Evolutionary conservation across 2,113 vertebrate genomes (phyloP).

Genomic region (Alethe diademata): DNA sequence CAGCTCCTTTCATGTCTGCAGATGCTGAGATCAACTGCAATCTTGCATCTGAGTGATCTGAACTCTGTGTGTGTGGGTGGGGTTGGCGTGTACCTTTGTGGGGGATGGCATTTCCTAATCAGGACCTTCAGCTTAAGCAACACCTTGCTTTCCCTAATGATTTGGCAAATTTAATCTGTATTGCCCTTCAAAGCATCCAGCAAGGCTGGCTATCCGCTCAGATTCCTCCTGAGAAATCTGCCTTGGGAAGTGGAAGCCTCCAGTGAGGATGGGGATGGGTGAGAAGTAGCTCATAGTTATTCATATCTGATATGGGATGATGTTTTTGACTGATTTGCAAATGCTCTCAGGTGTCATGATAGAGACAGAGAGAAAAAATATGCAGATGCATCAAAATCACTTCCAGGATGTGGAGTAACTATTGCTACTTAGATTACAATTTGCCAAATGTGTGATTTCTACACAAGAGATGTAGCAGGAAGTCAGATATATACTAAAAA

Average conservation of each 20-base stretch:
- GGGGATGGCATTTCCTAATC: conserved; percentile 29
- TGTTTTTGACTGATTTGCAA: conserved; percentile 32
- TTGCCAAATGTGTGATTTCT: neutral
- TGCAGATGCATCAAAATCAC: neutral
- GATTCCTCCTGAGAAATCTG: conserved; percentile 9
- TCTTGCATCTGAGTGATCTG: conserved; percentile 6
- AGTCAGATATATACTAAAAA: neutral
- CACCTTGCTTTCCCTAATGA: conserved; percentile 35
- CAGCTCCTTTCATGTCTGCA: conserved; percentile 32
- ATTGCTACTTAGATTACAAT: neutral
- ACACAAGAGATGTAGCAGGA: neutral
- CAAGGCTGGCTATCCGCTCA: neutral
- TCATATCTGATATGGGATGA: conserved; percentile 40
- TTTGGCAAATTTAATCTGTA: neutral
- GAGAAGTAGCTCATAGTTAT: neutral
- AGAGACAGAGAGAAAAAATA: neutral
- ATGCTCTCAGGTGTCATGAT: neutral
- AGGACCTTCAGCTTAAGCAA: conserved; percentile 21
- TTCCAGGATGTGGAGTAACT: neutral
- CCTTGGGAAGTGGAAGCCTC: neutral
- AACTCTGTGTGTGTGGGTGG: neutral
- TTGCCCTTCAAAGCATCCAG: conserved; percentile 31
- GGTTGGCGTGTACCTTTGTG: neutral
- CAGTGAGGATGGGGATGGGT: neutral
- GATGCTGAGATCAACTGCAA: conserved; percentile 2